Base-by-base conservation (phyloP, 2,888 invertebrate genomes). In the Sturmia bella region DNA sequence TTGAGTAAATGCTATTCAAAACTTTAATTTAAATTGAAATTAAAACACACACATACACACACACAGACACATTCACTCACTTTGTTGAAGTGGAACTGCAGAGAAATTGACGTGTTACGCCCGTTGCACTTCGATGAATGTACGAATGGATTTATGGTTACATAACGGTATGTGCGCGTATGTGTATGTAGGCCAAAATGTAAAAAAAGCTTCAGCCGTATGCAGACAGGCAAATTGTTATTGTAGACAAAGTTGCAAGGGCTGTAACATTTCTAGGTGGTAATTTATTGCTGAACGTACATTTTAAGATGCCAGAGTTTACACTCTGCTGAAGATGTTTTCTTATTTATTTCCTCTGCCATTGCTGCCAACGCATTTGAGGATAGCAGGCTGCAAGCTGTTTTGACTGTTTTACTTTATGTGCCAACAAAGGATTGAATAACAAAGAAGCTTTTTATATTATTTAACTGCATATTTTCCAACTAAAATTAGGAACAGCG, bases 21-120 rank as follows among this genome's bases (percentile, higher is more conserved):
- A 85, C 70, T 87, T 87, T 85, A 86, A 88, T 87, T 88, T 85
- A 87, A 88, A 87, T 87, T 86, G 86, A 86, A 87, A 87, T 85
- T 85, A 84, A 32, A 32, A 32, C 9, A 82, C 70, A 83, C 81
- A 84, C 70, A 48, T 3, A 15, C n/a, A 32, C 32, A 7, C 9
- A 32, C 48, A 48, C 19, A 48, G 12, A 7, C 32, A 32, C 32
- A 3, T 7, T 9, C 32, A 3, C 9, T 3, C 41, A 80, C 32
- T 37, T 84, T 80, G 80, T 76, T 85, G 77, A 75, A 81, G 81
- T 79, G 77, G 24, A 83, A 84, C 81, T 41, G 77, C 72, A 77
- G 63, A 52, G 54, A 74, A 77, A 74, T 69, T 75, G 75, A 63
- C 54, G 54, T 63, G 68, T 52, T 56, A n/a, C 68, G 13, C 27